Base-by-base conservation (phyloP, 2,888 invertebrate species). In the Catocala sponsa region DNA sequence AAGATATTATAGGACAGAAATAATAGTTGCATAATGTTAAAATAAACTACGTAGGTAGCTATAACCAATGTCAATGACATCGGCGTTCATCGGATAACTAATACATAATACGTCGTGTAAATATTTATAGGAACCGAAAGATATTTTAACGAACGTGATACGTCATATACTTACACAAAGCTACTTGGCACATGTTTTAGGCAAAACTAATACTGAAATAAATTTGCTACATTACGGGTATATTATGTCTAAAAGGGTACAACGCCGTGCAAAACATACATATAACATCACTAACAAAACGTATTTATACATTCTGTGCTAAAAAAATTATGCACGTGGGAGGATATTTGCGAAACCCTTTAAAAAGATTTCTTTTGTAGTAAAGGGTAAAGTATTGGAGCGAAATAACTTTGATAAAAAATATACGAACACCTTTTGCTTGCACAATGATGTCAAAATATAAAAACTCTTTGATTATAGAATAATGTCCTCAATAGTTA, bases 261-360 rank as follows among this genome's bases (percentile, higher is more conserved):
- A 38, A 38, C 4, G 35, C 6, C 10, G 12, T 1, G 4, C 9
- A 43, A 9, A n/a, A 9, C 13, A 1, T 25, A 25, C 25, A 25
- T 25, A 25, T 1, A 49, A 50, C 50, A 38, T 38, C 50, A 13
- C 38, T 50, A 50, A 13, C 13, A n/a, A 15, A 11, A 25, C 5
- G 11, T 47, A 47, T 38, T 38, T 50, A 35, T 25, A 12, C 68
- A 67, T 65, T 38, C 35, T 38, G 35, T 38, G 6, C 59, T 5
- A 59, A 76, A 60, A 60, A 55, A 47, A 38, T 5, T 32, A 12
- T 55, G 78, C 88, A 87, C 84, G 88, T 87, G 84, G 87, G 83
- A 89, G 91, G 91, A 92, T 91, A 88, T 91, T 90, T 88, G 89
- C 89, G 88, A 91, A 92, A 83, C 91, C 91, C 81, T 88, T 87